Evolutionary conservation across 2,113 vertebrate species (phyloP).

Genomic region (Siniperca knerii): DNA sequence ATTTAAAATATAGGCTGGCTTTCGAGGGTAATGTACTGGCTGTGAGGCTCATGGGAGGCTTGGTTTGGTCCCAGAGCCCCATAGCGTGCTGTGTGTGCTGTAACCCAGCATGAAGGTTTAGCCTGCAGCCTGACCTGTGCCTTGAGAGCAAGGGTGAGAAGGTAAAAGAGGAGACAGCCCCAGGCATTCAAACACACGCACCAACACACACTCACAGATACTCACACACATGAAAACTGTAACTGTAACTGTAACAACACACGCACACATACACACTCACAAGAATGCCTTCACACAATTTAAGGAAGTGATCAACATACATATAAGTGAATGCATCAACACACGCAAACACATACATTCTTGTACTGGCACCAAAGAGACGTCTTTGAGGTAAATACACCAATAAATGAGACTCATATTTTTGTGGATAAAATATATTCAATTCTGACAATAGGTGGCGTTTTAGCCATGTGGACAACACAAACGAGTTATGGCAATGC

Average conservation of each 20-base stretch:
- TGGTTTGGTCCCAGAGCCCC: constrained; percentile 35
- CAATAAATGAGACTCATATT: neutral
- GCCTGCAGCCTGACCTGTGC: constrained; percentile 57
- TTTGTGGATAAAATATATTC: neutral
- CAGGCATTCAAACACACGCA: neutral
- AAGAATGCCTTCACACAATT: neutral
- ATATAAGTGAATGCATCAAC: neutral
- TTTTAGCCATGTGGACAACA: neutral
- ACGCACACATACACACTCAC: neutral
- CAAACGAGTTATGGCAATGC: neutral
- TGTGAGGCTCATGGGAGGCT: constrained; percentile 12
- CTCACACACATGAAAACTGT: neutral
- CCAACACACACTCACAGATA: constrained; percentile 11
- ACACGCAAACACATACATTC: neutral
- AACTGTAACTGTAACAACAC: neutral
- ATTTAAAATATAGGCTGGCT: neutral
- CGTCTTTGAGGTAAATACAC: neutral
- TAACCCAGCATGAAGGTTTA: constrained; percentile 56
- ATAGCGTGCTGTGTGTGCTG: constrained; percentile 54
- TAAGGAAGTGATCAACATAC: neutral
- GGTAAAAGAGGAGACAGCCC: constrained; percentile 44
- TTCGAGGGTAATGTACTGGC: neutral
- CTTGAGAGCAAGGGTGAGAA: constrained; percentile 54
- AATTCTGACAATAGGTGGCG: neutral
- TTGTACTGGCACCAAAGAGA: neutral